phyloP scores from a whole-genome alignment of 2,888 invertebrate species.

The Conistra vaccinii region DNA sequence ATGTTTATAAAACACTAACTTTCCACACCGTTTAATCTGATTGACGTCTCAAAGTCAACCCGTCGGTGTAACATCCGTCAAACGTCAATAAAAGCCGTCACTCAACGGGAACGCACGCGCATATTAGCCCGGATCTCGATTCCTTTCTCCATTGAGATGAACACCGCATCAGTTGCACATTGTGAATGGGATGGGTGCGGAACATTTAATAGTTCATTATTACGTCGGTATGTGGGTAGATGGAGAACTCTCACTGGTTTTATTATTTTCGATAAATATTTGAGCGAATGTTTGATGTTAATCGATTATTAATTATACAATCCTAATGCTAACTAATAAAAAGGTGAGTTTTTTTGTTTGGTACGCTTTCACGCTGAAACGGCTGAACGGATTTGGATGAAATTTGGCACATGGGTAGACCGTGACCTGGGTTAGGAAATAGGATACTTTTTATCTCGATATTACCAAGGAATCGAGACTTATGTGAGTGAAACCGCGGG shows the following conservation, averaged over 20 bases:
- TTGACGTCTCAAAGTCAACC: too few species aligned
- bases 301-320: constrained; percentile 8
- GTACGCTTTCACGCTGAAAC: too few species aligned
- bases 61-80: not conserved
- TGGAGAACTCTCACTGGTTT: constrained; percentile 52
- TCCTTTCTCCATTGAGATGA: constrained; percentile 67
- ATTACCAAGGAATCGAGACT: too few species aligned
- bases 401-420: too few species aligned
- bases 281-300: not conserved
- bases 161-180: constrained; percentile 61
- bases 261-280: constrained; percentile 22
- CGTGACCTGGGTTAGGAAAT: too few species aligned
- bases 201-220: constrained; percentile 53
- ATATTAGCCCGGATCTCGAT: constrained; percentile 50
- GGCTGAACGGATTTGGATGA: too few species aligned
- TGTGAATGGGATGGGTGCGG: constrained; percentile 65
- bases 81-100: constrained; percentile 14
- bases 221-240: constrained; percentile 43
- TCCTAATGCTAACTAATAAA: too few species aligned
- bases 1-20: too few species aligned
- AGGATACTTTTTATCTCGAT: too few species aligned
- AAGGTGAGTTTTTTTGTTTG: too few species aligned
- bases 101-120: constrained; percentile 40
- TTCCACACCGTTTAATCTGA: too few species aligned
- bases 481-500: too few species aligned